A percentile compares a stretch with the other conserved stretches of the same genome.
These are phyloP conservation scores for Hydrocynus forskahlii DNA, from an alignment of 2,797 vertebrate species.

Conservation along the genomic window DNA sequence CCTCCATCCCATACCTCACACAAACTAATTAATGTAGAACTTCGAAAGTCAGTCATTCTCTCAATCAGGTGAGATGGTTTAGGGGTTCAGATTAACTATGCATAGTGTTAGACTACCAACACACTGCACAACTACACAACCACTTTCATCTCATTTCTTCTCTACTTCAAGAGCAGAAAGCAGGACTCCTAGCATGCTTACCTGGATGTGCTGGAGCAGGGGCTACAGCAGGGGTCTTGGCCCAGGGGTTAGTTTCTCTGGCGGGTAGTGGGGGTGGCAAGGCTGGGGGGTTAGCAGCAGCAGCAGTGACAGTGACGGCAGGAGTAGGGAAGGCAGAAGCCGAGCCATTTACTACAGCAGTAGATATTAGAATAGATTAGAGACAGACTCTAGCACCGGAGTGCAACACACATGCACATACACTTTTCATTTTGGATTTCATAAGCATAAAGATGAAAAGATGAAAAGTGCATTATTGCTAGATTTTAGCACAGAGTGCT, in stretches of 20 bases:
- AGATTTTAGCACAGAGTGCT: neutral
- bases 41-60: too few relatives aligned
- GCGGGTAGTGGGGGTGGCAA: conserved; percentile 87
- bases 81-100: neutral
- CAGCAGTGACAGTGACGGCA: conserved; percentile 79
- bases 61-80: neutral
- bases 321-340: conserved; percentile 84
- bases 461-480: neutral
- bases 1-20: too few relatives aligned
- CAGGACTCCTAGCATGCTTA: conserved; percentile 59
- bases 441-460: neutral
- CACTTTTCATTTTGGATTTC: too few relatives aligned
- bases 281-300: conserved; percentile 77
- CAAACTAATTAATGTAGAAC: too few relatives aligned
- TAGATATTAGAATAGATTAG: conserved; percentile 65
- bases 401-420: neutral
- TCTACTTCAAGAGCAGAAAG: neutral
- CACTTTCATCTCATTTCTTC: neutral
- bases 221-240: conserved; percentile 80
- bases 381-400: conserved; percentile 2
- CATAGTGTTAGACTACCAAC: neutral
- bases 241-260: conserved; percentile 98
- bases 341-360: conserved; percentile 94
- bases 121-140: too few relatives aligned
- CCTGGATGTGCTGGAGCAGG: conserved; percentile 78